Evolutionary conservation across 2,797 vertebrate genomes (phyloP), one percentile per base, ranked within the genome.

Genomic region (Halcyon leucocephala): DNA sequence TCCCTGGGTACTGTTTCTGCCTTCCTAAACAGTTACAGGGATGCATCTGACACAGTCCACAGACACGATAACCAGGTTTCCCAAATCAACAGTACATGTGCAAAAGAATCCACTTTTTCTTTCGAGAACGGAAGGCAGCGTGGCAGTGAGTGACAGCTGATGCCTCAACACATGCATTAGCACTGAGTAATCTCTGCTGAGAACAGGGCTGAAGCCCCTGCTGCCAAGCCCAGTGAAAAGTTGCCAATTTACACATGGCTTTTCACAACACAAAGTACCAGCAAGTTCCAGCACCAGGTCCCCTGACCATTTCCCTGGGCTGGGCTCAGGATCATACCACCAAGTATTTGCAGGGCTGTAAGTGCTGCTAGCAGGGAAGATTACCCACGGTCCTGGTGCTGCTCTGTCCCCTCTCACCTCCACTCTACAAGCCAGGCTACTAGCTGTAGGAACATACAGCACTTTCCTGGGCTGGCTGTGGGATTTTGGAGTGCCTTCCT

Each of bases 271-370:
- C 3, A 12, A 83, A 39, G 41, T 6, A 67, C 21, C 39, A 67
- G 25, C 10, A 0, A 7, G 13, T 60, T 69, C n/a, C 81, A 80
- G 15, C 13, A 41, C 6, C 0, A 0, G 25, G 35, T 77, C 39
- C 71, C 92, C 78, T 21, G 31, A 79, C 57, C 24, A 10, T 58
- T 39, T 71, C 17, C 28, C 44, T 41, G 24, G n/a, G 33, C 42
- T 88, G 52, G n/a, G 35, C 66, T 20, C 33, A 72, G 49, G 41
- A 35, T 65, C 37, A n/a, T 8, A 61, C 10, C 0, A 1, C 9
- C 0, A 1, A 54, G 13, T 16, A 8, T 21, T 79, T 48, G 8
- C 14, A 62, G 54, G 31, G 41, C 41, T 90, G 5, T 20, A 71
- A 67, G 19, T 12, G 8, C 69, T 71, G 8, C 72, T 37, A 41